These are phyloP conservation scores for Sapajus apella DNA, from an alignment of 2,113 vertebrate genomes.

Conservation along the genomic window DNA sequence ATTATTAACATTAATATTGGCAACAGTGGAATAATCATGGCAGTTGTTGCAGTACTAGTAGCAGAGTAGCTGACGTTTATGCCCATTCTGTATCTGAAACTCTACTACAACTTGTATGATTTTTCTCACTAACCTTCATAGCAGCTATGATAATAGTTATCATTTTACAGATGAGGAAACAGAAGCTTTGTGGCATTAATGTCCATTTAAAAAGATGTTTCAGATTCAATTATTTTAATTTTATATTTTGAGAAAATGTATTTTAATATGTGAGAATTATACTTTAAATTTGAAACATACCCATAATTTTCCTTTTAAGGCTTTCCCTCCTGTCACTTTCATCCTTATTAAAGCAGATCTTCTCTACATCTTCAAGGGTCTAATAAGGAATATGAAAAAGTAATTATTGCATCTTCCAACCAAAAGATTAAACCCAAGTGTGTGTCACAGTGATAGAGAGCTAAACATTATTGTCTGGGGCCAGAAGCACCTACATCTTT, in stretches of 20 bases:
- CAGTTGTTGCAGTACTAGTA: neutral
- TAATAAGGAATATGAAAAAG: neutral
- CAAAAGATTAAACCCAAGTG: neutral
- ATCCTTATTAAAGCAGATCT: neutral
- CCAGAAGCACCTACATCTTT: neutral
- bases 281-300: neutral
- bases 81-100: neutral
- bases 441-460: neutral
- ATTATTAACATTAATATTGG: neutral
- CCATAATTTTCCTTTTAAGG: neutral
- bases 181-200: neutral
- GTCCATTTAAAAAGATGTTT: neutral
- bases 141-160: neutral
- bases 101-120: neutral
- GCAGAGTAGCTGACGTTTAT: neutral
- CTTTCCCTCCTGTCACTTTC: neutral
- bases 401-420: neutral
- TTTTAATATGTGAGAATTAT: neutral
- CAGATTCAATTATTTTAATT: neutral
- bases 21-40: neutral
- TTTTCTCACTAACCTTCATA: slow-evolving; percentile 7
- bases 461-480: slow-evolving; percentile 6
- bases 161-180: slow-evolving; percentile 5
- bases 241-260: neutral
- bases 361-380: neutral